Base-by-base conservation (phyloP, 2,888 invertebrate genomes). In the Epinotia bilunana region DNA sequence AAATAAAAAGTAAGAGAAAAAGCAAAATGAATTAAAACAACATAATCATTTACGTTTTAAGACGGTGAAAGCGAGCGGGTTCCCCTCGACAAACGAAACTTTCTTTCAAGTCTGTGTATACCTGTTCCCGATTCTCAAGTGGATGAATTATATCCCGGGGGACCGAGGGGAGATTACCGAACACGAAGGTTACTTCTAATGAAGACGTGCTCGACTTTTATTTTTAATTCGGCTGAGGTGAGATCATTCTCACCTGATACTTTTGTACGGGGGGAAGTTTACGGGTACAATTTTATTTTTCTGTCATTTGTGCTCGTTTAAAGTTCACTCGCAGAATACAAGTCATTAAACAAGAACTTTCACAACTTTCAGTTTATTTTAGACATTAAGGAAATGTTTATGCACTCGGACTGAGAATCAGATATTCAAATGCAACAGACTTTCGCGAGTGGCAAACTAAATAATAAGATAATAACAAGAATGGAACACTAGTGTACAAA, bases 11-110 rank as follows among this genome's bases (percentile, higher is more conserved):
- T 85, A 89, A 87, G 84, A 87, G 82, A 88, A 89, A 89, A 88
- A 92, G 92, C 92, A 92, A 90, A 93, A 92, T 90, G 91, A 93
- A 93, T 93, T 92, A 93, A 93, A 93, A 92, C 90, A 93, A 93
- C 92, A 92, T 92, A 92, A 93, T 93, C 90, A 91, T 92, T 92
- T 91, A 92, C 89, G 91, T 90, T 91, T 91, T 90, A 91, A 90
- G 90, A 89, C 87, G 86, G 86, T 83, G 88, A 88, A 86, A 88
- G 88, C 86, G 87, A 88, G 88, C 85, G 89, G 87, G 86, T 83
- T 88, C 91, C 91, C 92, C 92, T 91, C 90, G 85, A 84, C 90
- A 90, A 90, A 91, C 90, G 87, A 90, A 92, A 92, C 91, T 91
- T 92, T 92, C 91, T 92, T 91, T 93, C 88, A 91, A 93, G 92